Conservation (phyloP, 53 echinoderm and acorn worm species). For the Zoroaster sp. region DNA sequence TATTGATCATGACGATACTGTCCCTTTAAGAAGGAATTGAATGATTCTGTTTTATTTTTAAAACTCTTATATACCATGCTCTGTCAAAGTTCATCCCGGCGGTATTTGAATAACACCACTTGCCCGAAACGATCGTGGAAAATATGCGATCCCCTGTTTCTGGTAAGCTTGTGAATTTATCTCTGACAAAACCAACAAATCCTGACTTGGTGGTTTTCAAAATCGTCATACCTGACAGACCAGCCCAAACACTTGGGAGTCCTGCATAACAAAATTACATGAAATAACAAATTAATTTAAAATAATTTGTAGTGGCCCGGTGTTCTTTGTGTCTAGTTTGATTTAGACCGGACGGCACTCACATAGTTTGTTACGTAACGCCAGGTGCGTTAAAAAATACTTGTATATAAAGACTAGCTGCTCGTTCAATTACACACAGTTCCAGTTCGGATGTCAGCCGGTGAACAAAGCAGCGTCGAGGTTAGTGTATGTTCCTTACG, state of each 20-base stretch:
- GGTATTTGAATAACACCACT: conserved; percentile 60
- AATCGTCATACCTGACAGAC: conserved; percentile 68
- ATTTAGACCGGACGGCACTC: too few species aligned
- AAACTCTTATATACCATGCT: conserved; percentile 71
- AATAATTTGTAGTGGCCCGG: not conserved
- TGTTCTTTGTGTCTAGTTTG: too few species aligned
- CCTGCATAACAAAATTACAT: conserved; percentile 8
- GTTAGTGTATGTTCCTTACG: too few species aligned
- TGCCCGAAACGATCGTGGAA: conserved; percentile 62
- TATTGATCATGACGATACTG: not conserved
- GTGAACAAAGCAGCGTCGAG: too few species aligned
- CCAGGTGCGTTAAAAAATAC: too few species aligned
- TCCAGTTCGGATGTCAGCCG: too few species aligned
- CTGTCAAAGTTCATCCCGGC: conserved; percentile 65
- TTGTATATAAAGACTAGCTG: too few species aligned
- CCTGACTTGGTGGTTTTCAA: conserved; percentile 81
- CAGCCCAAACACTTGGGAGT: conserved; percentile 55
- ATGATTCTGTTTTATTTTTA: too few species aligned
- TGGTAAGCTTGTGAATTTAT: conserved; percentile 71
- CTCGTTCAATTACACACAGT: too few species aligned
- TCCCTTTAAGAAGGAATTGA: too few species aligned
- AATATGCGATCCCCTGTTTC: conserved; percentile 65
- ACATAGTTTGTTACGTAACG: too few species aligned
- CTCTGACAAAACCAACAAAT: conserved; percentile 70
- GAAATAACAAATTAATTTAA: not conserved